Base-by-base conservation (phyloP, 2,888 invertebrate genomes). In the Odontomyia ornata region DNA sequence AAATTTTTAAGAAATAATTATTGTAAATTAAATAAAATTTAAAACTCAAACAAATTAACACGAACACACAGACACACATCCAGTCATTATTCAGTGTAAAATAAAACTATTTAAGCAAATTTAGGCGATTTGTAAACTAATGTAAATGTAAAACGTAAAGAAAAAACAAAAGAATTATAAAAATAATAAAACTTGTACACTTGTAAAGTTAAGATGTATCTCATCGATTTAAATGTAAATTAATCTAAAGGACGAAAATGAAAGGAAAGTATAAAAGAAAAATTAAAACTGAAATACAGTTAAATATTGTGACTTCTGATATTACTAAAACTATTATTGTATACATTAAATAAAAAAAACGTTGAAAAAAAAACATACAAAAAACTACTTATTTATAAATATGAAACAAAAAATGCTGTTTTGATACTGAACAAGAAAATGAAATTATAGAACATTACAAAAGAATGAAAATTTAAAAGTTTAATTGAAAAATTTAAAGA, bases 391-490 rank as follows among this genome's bases (percentile, higher is more conserved):
- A 60, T 60, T 28, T 65, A 36, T 23, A 65, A 65, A 7, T 28
- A n/a, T 65, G 28, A 65, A 65, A 27, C 9, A 23, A 30, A 65
- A 72, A 18, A 71, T 46, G 62, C 62, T 75, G 75, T 75, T 75
- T 75, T 75, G 75, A 75, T 75, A 75, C 75, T 75, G 75, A n/a
- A 46, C 23, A 57, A 75, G 25, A 21, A 62, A 62, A 60, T 23
- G 30, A 72, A 52, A 52, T 52, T 52, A 52, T 52, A 36, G 13
- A 72, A 56, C 7, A 3, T 21, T 15, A 47, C n/a, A n/a, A n/a
- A n/a, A n/a, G 3, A 69, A 43, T 47, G 21, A 71, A 25, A 23
- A 71, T 36, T 9, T 25, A 47, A 71, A 71, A 47, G 23, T n/a
- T 52, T 4, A 36, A 36, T 9, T 52, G 52, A 52, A 4, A 25